Evolutionary conservation across 2,888 invertebrate genomes (phyloP).

Genomic region (Drosophila formosana): DNA sequence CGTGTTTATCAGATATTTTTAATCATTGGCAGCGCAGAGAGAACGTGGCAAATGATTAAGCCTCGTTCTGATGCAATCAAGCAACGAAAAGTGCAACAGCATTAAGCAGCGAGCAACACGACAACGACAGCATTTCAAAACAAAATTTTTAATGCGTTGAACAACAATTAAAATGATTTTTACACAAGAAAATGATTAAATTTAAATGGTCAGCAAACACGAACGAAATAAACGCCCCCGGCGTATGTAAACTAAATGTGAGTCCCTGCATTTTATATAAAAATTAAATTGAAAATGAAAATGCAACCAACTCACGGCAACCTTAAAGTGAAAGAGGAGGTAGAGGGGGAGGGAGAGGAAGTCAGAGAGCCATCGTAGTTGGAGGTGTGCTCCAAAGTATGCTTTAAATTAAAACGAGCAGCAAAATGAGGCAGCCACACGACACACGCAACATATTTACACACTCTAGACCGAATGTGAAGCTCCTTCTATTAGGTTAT

Average conservation of each 20-base stretch:
- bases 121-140: conserved; percentile 50
- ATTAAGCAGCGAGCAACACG: conserved; percentile 40
- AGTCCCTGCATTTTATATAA: conserved; percentile 43
- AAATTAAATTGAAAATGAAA: conserved; percentile 54
- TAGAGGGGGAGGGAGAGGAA: not conserved
- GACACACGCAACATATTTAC: conserved; percentile 35
- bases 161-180: conserved; percentile 74
- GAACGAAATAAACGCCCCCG: conserved; percentile 27
- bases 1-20: conserved; percentile 41
- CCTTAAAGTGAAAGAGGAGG: not conserved
- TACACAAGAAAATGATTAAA: conserved; percentile 72
- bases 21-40: conserved; percentile 28
- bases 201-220: conserved; percentile 61
- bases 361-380: not conserved
- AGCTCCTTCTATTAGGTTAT: conserved; percentile 5
- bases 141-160: conserved; percentile 73
- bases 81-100: conserved; percentile 39
- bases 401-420: conserved; percentile 63
- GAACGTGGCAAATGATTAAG: conserved; percentile 38
- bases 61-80: conserved; percentile 54
- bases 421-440: conserved; percentile 60
- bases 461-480: conserved; percentile 11
- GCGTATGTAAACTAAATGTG: conserved; percentile 48
- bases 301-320: conserved; percentile 35
- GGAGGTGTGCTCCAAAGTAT: conserved; percentile 41